These are phyloP conservation scores for Danionella cerebrum DNA, from an alignment of 2,113 vertebrate species.

Conservation along the genomic window DNA sequence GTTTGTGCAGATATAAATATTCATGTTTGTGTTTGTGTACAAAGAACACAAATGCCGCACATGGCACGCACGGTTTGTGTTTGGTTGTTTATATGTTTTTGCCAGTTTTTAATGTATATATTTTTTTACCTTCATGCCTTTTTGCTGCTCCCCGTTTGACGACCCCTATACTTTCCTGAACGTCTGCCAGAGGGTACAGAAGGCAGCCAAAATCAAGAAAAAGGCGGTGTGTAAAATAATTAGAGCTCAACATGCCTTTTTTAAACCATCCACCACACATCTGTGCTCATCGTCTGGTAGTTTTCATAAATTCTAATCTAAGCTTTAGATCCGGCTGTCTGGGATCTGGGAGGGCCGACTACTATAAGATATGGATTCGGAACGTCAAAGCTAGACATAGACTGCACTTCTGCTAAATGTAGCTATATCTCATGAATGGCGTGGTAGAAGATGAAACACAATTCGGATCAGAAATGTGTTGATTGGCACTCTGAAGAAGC, in stretches of 20 bases:
- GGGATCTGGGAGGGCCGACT: not conserved
- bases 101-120: slow-evolving; percentile 23
- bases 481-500: slow-evolving; percentile 32
- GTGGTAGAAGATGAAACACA: not conserved
- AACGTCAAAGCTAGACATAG: not conserved
- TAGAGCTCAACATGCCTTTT: slow-evolving; percentile 40
- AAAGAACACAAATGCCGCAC: slow-evolving; percentile 46
- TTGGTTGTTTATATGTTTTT: slow-evolving; percentile 37
- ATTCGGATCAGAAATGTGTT: not conserved
- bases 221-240: slow-evolving; percentile 92
- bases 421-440: not conserved
- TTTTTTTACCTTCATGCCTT: slow-evolving; percentile 50
- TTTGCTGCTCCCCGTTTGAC: slow-evolving; percentile 67
- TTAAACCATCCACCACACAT: slow-evolving; percentile 30
- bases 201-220: slow-evolving; percentile 99
- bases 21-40: slow-evolving; percentile 52
- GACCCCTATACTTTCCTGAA: slow-evolving; percentile 51
- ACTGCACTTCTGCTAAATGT: not conserved
- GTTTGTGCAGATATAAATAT: slow-evolving; percentile 45
- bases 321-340: not conserved
- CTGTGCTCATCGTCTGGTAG: slow-evolving; percentile 15
- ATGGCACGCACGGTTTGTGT: slow-evolving; percentile 24
- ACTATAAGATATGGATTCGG: not conserved
- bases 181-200: slow-evolving; percentile 94
- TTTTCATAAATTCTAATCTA: not conserved